These are phyloP conservation scores for Vannuccia rotundouncinata DNA, from an alignment of 2,888 invertebrate species.

Conservation along the genomic window DNA sequence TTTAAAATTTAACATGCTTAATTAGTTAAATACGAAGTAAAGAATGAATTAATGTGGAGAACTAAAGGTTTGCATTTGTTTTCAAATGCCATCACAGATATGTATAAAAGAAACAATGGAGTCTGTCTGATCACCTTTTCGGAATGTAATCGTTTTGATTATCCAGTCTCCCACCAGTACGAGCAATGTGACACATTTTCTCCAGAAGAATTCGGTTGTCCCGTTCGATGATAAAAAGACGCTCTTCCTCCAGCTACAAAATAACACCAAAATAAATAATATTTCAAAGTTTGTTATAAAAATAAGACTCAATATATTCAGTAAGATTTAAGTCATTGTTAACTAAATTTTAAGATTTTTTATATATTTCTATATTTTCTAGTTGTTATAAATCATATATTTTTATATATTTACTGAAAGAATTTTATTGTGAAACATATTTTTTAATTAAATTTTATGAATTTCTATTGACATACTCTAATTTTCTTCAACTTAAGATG, in stretches of 20 bases:
- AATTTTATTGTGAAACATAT: background rate
- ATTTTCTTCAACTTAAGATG: slow-evolving; percentile 54
- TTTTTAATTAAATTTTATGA: background rate
- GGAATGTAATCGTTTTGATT: slow-evolving; percentile 45
- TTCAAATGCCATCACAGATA: too few relatives aligned
- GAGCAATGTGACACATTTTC: slow-evolving; percentile 49
- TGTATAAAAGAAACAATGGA: too few relatives aligned
- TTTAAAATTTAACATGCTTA: too few relatives aligned
- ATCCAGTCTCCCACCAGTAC: slow-evolving; percentile 46
- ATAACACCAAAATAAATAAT: background rate
- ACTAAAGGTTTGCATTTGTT: too few relatives aligned
- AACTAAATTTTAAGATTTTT: too few relatives aligned
- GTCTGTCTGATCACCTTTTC: slow-evolving; percentile 47
- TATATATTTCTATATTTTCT: too few relatives aligned
- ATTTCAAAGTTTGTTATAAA: too few relatives aligned
- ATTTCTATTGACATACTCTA: slow-evolving; percentile 44
- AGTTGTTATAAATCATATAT: too few relatives aligned
- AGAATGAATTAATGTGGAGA: too few relatives aligned
- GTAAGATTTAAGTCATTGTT: too few relatives aligned
- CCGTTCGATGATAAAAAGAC: slow-evolving; percentile 47
- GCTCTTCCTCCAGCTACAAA: slow-evolving; percentile 49
- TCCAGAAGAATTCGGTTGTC: slow-evolving; percentile 51
- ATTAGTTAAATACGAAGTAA: too few relatives aligned
- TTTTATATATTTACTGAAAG: background rate
- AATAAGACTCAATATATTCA: too few relatives aligned